Base-by-base conservation (phyloP, 2,888 invertebrate genomes). In the Megalurothrips usitatus region DNA sequence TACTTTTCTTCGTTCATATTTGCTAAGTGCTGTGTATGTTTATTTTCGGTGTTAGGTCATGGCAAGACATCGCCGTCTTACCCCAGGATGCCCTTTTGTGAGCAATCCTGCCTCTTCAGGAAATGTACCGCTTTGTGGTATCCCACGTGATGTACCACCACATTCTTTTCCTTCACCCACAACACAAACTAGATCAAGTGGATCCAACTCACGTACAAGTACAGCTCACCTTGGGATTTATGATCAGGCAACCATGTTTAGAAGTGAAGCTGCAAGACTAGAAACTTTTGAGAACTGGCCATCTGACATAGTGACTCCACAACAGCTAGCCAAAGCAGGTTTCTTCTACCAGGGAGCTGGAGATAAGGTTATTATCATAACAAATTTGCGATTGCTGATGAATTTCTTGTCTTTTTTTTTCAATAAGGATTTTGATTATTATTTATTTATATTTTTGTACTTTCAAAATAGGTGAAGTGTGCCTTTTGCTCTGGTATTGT, bases 401-500 rank as follows among this genome's bases (percentile, higher is more conserved):
- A 79, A 43, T 79, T 43, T 43, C 58, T 58, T 58, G n/a, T 58
- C 17, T 58, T 58, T 52, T 49, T 52, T n/a, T 9, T 14, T 49
- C 28, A 80, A 80, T 26, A 58, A 4, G 23, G 11, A 75, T 75
- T 80, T 80, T 9, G n/a, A 19, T 26, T 12, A 63, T 75, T 28
- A 80, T 14, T n/a, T 80, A 17, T 63, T 14, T 63, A 78, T 34
- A 81, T 48, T 34, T 28, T 81, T 43, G 52, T 28, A 12, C 28
- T 34, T 83, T 84, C 79, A 43, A 43, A 2, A 43, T 88, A 91
- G 86, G 93, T 96, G 0, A 91, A 93, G 83, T 96, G 96, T 87
- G 94, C 93, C 0, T 96, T 93, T 90, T 96, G 96, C 84, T 91
- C 92, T 78, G 93, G 93, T 1, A 89, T 92, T 82, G 88, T 94